phyloP scores from a whole-genome alignment of 1,140 invertebrate genomes.

The Bombus ignitus region DNA sequence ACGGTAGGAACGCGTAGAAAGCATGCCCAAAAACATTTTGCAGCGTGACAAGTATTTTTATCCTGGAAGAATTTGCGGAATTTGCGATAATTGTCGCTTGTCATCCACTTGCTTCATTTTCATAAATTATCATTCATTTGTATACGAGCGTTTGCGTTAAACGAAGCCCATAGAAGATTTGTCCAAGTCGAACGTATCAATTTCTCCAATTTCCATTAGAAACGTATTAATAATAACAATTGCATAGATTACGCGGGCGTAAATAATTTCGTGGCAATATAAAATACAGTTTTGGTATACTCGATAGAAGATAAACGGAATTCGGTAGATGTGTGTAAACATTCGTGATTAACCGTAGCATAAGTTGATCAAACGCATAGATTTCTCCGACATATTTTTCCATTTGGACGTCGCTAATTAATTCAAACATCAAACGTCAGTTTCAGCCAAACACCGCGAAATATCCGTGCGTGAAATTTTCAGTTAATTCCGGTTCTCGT shows the following conservation, averaged over 20 bases:
- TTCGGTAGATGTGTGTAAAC: too few species aligned
- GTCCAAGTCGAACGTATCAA: too few species aligned
- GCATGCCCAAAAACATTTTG: not conserved
- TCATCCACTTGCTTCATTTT: not conserved
- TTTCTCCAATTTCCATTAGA: too few species aligned
- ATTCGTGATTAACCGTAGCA: too few species aligned
- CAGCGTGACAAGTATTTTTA: not conserved
- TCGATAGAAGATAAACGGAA: too few species aligned
- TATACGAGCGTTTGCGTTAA: too few species aligned
- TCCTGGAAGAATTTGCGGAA: not conserved
- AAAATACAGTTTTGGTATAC: too few species aligned
- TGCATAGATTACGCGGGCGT: rapidly evolving
- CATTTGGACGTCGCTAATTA: not conserved
- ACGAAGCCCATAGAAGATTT: too few species aligned
- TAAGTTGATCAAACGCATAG: not conserved
- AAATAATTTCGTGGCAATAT: too few species aligned
- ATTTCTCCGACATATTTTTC: not conserved
- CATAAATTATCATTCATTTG: not conserved
- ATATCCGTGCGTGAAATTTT: not conserved
- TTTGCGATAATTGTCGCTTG: not conserved
- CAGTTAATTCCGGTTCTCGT: not conserved
- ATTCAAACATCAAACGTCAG: constrained; percentile 5
- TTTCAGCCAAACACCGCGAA: too few species aligned
- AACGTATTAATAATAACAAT: too few species aligned
- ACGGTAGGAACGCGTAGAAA: not conserved